Evolutionary conservation across 37 sponge, comb jelly and placozoan genomes (phyloP).

Genomic region (Theonella swinhoei): DNA sequence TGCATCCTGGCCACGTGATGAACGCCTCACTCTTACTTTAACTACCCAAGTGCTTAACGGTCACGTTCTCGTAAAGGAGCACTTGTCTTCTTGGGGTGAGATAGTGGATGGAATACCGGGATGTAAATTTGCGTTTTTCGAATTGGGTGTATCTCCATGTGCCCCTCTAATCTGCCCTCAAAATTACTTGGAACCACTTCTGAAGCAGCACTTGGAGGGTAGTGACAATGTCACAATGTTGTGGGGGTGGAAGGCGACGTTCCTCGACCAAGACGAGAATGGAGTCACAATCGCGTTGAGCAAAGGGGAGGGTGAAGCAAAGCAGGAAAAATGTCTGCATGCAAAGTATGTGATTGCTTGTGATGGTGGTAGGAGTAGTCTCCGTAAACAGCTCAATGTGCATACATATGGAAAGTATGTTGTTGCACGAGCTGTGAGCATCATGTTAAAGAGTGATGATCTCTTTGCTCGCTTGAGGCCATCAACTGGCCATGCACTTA

Average conservation of each 20-base stretch:
- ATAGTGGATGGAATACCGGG: slow-evolving; percentile 29
- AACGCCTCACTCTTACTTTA: neutral
- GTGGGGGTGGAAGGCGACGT: slow-evolving; percentile 52
- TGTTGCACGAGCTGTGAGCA: slow-evolving; percentile 52
- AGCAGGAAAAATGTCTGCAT: slow-evolving; percentile 29
- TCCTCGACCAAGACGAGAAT: slow-evolving; percentile 52
- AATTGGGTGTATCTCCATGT: slow-evolving; percentile 19
- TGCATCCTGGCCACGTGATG: slow-evolving; percentile 50
- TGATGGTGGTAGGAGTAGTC: slow-evolving; percentile 70
- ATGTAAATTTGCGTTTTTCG: slow-evolving; percentile 23
- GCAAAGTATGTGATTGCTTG: slow-evolving; percentile 64
- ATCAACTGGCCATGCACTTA: slow-evolving; percentile 16
- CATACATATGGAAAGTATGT: slow-evolving; percentile 70
- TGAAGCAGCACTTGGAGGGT: slow-evolving; percentile 50
- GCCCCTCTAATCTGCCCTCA: slow-evolving; percentile 64
- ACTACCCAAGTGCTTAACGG: neutral
- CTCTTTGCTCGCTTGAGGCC: slow-evolving; percentile 15
- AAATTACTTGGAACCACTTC: slow-evolving; percentile 50
- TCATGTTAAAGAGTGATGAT: slow-evolving; percentile 60
- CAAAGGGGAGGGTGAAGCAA: neutral
- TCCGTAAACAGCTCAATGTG: slow-evolving; percentile 50
- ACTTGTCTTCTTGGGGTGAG: slow-evolving; percentile 65
- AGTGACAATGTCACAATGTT: slow-evolving; percentile 12
- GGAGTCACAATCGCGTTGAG: slow-evolving; percentile 43
- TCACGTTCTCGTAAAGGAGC: neutral